Conservation (phyloP, 2,888 invertebrate genomes). For the Mythimna impura region DNA sequence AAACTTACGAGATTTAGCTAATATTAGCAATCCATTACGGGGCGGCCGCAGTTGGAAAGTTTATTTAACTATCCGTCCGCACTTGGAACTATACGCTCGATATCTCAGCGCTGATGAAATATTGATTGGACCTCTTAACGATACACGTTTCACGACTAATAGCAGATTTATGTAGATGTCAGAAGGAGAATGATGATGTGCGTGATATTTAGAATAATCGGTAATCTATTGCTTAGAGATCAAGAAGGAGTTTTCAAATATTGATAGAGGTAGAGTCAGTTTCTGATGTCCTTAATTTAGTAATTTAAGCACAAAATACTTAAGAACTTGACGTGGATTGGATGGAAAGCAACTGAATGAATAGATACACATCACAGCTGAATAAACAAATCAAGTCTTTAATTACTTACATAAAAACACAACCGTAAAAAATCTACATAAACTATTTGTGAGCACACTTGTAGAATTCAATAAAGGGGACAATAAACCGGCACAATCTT, state of each 20-base stretch:
- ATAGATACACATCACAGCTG: neutral
- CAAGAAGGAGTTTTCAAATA: neutral
- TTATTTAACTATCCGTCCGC: constrained; percentile 62
- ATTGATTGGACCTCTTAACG: constrained; percentile 61
- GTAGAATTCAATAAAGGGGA: constrained; percentile 68
- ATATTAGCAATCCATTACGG: constrained; percentile 90
- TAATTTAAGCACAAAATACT: neutral
- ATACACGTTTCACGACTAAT: constrained; percentile 36
- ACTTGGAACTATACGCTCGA: constrained; percentile 60
- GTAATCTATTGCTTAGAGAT: neutral
- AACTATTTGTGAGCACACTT: constrained; percentile 56
- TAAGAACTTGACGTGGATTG: neutral
- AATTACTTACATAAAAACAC: constrained; percentile 51
- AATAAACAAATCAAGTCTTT: constrained; percentile 16
- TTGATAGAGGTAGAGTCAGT: neutral
- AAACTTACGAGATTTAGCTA: constrained; percentile 87
- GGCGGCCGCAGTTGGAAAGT: constrained; percentile 67
- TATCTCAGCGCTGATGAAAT: constrained; percentile 58
- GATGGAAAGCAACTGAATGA: neutral
- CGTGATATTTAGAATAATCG: neutral
- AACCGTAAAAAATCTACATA: constrained; percentile 30
- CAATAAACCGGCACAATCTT: constrained; percentile 75
- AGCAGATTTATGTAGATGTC: constrained; percentile 21
- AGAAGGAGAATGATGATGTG: constrained; percentile 15
- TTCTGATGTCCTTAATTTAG: neutral